phyloP scores from a whole-genome alignment of 1,140 invertebrate genomes.

The Paraescarpia echinospica region DNA sequence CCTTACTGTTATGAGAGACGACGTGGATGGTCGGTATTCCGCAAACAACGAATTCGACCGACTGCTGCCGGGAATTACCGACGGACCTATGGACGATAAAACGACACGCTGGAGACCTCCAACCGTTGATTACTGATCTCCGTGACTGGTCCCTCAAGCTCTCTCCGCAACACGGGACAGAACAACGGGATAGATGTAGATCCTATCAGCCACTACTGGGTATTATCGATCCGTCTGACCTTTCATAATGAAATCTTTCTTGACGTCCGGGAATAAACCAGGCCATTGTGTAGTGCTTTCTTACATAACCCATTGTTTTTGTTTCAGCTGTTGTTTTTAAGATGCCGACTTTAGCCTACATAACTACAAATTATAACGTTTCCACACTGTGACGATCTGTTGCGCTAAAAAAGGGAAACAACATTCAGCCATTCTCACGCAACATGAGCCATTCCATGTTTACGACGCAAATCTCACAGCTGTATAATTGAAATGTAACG shows the following conservation, averaged over 20 bases:
- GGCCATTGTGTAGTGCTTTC: background rate
- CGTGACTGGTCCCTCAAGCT: background rate
- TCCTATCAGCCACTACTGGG: background rate
- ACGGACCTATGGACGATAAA: background rate
- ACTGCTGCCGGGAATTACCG: background rate
- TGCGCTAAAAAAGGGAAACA: background rate
- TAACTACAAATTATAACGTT: background rate
- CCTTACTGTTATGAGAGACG: no score
- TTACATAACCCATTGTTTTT: background rate
- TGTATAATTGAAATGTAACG: background rate
- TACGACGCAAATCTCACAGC: background rate
- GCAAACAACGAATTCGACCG: background rate
- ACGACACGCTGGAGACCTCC: background rate
- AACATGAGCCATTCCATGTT: background rate
- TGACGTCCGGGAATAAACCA: background rate
- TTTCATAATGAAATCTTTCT: background rate
- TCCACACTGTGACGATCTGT: background rate
- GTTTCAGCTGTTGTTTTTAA: background rate
- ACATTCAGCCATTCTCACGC: background rate
- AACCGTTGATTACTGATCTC: background rate
- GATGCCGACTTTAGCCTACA: no score
- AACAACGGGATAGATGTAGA: background rate
- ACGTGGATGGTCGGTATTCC: no score
- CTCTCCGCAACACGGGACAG: background rate
- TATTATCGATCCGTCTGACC: background rate